phyloP scores from a whole-genome alignment of 2,113 vertebrate genomes.

The Bothrops jararaca region DNA sequence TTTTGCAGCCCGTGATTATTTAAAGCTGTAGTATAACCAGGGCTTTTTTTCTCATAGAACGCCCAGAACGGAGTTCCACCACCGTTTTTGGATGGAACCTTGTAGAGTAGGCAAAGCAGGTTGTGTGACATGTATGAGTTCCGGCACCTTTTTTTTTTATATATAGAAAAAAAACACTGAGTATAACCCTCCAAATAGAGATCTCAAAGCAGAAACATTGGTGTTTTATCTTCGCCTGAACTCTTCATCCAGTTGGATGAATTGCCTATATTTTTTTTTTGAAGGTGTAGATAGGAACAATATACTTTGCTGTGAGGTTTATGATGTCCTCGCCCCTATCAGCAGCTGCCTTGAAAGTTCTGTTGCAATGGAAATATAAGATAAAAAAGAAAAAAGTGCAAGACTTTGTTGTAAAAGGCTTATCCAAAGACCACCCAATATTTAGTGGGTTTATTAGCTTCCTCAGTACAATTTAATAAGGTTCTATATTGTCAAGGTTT shows the following conservation, averaged over 20 bases:
- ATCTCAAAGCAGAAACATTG: not conserved
- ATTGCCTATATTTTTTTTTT: not conserved
- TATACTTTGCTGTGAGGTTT: not conserved
- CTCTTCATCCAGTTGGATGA: not conserved
- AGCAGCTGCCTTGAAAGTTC: not conserved
- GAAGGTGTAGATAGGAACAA: not conserved
- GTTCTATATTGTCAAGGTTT: not conserved
- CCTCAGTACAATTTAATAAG: not conserved
- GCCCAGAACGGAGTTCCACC: too few relatives aligned
- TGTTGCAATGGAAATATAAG: not conserved
- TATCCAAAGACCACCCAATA: not conserved
- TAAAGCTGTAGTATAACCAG: not conserved
- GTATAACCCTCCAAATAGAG: not conserved
- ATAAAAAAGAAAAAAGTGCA: not conserved
- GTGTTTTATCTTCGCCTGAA: not conserved
- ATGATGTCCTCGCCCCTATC: not conserved
- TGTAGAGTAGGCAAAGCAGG: too few relatives aligned
- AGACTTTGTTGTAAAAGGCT: not conserved
- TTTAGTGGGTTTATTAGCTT: not conserved
- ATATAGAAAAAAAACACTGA: not conserved
- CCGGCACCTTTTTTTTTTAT: too few relatives aligned
- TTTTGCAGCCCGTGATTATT: not conserved
- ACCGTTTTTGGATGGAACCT: too few relatives aligned
- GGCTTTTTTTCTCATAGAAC: too few relatives aligned
- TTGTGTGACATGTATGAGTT: too few relatives aligned